Evolutionary conservation across 2,888 invertebrate genomes (phyloP), one percentile per base, ranked within the genome.

Genomic region (Stratiomys singularior): DNA sequence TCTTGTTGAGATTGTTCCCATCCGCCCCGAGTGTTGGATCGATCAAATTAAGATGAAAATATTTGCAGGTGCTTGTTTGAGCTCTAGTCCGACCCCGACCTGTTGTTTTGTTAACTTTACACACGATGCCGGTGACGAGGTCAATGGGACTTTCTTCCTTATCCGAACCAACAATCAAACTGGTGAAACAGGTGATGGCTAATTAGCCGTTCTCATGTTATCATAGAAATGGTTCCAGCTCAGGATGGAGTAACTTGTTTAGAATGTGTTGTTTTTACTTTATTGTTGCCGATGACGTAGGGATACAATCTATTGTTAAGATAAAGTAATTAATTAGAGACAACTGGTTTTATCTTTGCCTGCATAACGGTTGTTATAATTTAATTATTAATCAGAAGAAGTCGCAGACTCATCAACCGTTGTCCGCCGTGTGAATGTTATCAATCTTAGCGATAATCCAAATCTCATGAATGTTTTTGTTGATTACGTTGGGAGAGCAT

Each of bases 61-160:
- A 30, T 67, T 67, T 67, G 67, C 67, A 67, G 67, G 67, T 67
- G 67, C 67, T 44, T 67, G 37, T 18, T 67, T 67, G 15, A 67
- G 44, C 13, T 37, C 37, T 5, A 9, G 21, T 1, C 28, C 28
- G 28, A 13, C 7, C 15, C 15, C 52, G 15, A 52, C 52, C 52
- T 18, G 52, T 52, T 52, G n/a, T n/a, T 52, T 52, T 13, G n/a
- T 52, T 52, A 52, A 18, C 52, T 13, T 64, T 28, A 30, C 28
- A 28, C 27, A 30, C 28, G 23, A 28, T 64, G 64, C 25, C 52
- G 28, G 64, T 64, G 64, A 23, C 52, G 28, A 30, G 64, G 64
- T 64, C 64, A 64, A 28, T 13, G 64, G 64, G 15, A 64, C 13
- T 28, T 64, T 28, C 13, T 23, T 64, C 28, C 64, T 64, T 64